These are phyloP conservation scores for Pipistrellus pipistrellus DNA, from an alignment of 2,797 vertebrate genomes.

Conservation along the genomic window DNA sequence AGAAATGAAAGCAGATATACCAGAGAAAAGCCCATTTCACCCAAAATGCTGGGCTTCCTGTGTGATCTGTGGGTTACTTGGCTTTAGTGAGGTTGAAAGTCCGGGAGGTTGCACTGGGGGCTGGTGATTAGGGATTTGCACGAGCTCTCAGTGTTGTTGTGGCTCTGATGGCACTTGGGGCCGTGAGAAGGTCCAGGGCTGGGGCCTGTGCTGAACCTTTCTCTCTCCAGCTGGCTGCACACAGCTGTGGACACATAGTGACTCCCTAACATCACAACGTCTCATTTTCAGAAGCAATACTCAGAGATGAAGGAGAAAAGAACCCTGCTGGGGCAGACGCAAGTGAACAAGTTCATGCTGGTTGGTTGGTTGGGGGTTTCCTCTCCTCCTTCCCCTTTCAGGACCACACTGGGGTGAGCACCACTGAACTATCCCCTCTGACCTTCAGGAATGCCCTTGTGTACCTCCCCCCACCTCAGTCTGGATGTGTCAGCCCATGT, in stretches of 20 bases:
- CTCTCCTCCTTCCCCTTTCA: accelerated
- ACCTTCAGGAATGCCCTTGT: not conserved
- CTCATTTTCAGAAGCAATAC: no score
- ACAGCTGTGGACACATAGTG: not conserved
- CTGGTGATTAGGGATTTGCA: constrained; percentile 13
- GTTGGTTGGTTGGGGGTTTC: no score
- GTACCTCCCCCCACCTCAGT: accelerated
- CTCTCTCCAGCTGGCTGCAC: not conserved
- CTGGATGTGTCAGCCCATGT: not conserved
- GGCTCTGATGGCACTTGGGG: not conserved
- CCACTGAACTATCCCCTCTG: not conserved
- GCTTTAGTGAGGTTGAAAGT: constrained; percentile 66
- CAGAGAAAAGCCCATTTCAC: not conserved
- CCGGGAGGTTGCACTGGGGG: constrained; percentile 22
- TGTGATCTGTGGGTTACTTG: constrained; percentile 62
- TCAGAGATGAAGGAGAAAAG: no score
- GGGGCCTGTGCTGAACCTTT: not conserved
- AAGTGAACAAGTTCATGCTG: not conserved
- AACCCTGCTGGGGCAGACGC: no score
- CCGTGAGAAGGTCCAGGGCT: not conserved
- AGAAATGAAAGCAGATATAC: constrained; percentile 67
- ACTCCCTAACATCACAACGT: not conserved
- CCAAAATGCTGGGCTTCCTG: constrained; percentile 48
- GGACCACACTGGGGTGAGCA: not conserved
- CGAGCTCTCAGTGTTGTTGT: not conserved